Base-by-base conservation (phyloP, 2,888 invertebrate genomes). In the Ectemnius cavifrons region DNA sequence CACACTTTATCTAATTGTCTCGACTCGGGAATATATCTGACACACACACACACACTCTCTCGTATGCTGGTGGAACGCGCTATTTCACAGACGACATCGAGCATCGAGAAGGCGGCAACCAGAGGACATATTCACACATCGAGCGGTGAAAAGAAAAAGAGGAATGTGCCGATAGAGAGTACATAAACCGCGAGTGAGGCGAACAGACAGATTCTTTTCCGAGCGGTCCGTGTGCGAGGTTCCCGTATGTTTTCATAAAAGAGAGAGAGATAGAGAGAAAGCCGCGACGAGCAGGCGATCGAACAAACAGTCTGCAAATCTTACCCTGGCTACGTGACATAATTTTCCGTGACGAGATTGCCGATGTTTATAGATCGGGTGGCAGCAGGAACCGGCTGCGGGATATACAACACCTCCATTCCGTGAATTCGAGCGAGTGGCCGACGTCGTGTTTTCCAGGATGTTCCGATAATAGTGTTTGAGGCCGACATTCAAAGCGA, bases 401-500 rank as follows among this genome's bases (percentile, higher is more conserved):
- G 56, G 18, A 20, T n/a, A 37, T 20, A 67, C 47, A 45, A 47
- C 61, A 58, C 37, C 66, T 66, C 58, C 68, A 56, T 56, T 60
- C 67, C 64, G 62, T 37, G 59, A 57, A 71, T 16, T 27, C 46
- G 37, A 37, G 37, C 37, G 37, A 37, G 37, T 37, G 37, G 37
- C 37, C 37, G 8, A 1, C n/a, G 52, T n/a, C 59, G 46, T 47
- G 67, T 61, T 70, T 60, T 65, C 59, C 67, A 45, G 8, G 64
- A 58, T 27, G 56, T 59, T 56, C 20, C 79, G 79, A 79, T 79
- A 79, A 79, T 73, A 62, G 76, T 61, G 73, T 73, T 79, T 79
- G 68, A 37, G 57, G 45, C 47, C 47, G 28, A 20, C 61, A 66
- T 63, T 76, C 69, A 73, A 75, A 76, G 73, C 18, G 73, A 76